Percentiles rank a stretch among this genome's conserved stretches.
Conservation (phyloP, 2,888 invertebrate genomes). For the Chesias legatella region DNA sequence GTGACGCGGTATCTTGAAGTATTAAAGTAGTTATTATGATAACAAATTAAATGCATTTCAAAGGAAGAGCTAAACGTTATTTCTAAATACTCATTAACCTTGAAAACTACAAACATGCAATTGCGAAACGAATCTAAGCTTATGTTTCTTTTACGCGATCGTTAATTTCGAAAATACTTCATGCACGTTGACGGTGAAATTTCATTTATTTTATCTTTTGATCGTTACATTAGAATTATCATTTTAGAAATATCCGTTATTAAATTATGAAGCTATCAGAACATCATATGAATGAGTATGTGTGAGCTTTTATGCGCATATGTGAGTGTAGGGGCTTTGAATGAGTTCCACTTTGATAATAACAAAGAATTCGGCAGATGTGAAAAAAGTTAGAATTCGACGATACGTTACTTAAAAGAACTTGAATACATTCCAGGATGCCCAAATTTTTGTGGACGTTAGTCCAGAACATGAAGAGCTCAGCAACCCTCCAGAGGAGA, state of each 20-base stretch:
- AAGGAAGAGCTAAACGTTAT: constrained; percentile 4
- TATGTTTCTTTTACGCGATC: constrained; percentile 4
- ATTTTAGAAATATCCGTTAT: too few relatives aligned
- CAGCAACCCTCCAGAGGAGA: constrained; percentile 29
- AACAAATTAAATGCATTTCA: constrained; percentile 6
- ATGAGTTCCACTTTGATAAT: too few relatives aligned
- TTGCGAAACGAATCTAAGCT: constrained; percentile 1
- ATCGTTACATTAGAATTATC: too few relatives aligned
- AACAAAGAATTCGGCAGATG: too few relatives aligned
- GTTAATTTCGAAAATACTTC: constrained; percentile 4
- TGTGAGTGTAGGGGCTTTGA: too few relatives aligned
- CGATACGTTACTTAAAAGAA: too few relatives aligned
- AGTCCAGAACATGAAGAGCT: constrained; percentile 9
- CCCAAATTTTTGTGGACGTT: constrained; percentile 29
- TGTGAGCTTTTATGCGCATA: too few relatives aligned
- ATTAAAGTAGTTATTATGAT: constrained; percentile 6
- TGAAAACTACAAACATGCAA: constrained; percentile 2
- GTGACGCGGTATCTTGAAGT: neutral
- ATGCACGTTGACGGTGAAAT: constrained; percentile 1
- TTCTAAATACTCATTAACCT: constrained; percentile 6
- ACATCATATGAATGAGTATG: too few relatives aligned
- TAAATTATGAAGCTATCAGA: too few relatives aligned
- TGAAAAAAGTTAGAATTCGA: too few relatives aligned
- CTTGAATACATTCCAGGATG: constrained; percentile 38
- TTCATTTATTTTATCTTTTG: too few relatives aligned